Evolutionary conservation across 2,888 invertebrate species (phyloP).

Genomic region (Diloba caeruleocephala): DNA sequence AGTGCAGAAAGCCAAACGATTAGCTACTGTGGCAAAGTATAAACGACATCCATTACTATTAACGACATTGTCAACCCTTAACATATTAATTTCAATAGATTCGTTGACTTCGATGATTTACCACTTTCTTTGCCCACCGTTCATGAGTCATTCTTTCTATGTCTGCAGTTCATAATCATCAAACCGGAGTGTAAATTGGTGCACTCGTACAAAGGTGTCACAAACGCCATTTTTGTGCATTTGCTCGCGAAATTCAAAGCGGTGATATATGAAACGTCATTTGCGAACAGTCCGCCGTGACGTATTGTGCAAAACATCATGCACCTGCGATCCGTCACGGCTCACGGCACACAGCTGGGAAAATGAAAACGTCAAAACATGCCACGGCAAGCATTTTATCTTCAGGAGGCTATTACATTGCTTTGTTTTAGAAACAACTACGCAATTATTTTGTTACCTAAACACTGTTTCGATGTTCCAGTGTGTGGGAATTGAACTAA

Average conservation of each 20-base stretch:
- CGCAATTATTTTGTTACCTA: conserved; percentile 43
- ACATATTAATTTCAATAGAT: no score
- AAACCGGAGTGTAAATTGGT: conserved; percentile 36
- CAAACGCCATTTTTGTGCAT: conserved; percentile 52
- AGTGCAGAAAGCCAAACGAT: no score
- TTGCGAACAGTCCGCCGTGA: conserved; percentile 57
- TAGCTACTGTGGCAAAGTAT: no score
- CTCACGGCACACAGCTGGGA: conserved; percentile 49
- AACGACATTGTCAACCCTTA: no score
- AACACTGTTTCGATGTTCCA: conserved; percentile 32
- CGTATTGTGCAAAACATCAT: conserved; percentile 56
- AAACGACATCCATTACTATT: no score
- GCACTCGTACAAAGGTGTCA: conserved; percentile 46
- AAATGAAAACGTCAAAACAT: conserved; percentile 66
- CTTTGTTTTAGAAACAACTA: conserved; percentile 39
- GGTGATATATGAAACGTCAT: conserved; percentile 63
- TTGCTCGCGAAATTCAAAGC: conserved; percentile 45
- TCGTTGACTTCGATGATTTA: no score
- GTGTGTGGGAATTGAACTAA: conserved; percentile 28
- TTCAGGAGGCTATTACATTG: conserved; percentile 37
- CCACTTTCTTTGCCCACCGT: no score
- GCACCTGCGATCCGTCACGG: conserved; percentile 68
- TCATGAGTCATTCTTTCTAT: conserved; percentile 30
- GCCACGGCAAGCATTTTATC: conserved; percentile 40
- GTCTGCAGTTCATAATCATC: conserved; percentile 18